Evolutionary conservation across 2,113 vertebrate genomes (phyloP), one percentile per base, ranked within the genome.

Genomic region (Gopherus flavomarginatus): DNA sequence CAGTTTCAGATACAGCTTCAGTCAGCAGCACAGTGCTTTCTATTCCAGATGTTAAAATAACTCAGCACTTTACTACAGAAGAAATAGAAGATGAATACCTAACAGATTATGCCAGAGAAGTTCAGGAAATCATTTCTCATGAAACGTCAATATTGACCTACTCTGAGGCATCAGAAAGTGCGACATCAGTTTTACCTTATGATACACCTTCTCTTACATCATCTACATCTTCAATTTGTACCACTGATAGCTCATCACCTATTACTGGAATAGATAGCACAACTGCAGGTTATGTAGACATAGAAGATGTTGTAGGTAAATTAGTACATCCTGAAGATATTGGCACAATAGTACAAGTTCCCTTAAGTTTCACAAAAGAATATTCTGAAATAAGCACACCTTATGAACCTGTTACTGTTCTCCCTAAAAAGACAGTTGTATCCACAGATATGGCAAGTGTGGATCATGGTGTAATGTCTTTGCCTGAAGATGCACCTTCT

Each of bases 31-130:
- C 98, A 93, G 97, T 99, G 52, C 99, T 99, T 86, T 99, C 99
- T 79, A 99, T 99, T 98, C 99, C 99, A 94, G 99, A 99, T 97
- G 99, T 99, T 92, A 99, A 99, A 98, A 99, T 99, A 97, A 99
- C 99, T 29, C 99, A 99, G 83, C 99, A 99, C 97, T 99, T 99
- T 96, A 99, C 99, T 96, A 96, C 98, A 92, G 99, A 99, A 97
- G 99, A 99, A 96, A 99, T 98, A 87, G 99, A 99, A 96, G 99
- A 99, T 94, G 99, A 99, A 97, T 98, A 98, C 81, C 85, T 98
- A 92, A 98, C 98, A 97, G 97, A 99, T 98, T 99, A 98, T 98
- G 95, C 96, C 83, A 97, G 96, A 95, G 98, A 99, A 97, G 98
- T 98, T 97, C 98, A 99, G 89, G 99, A 99, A 94, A 98, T 99